Conservation (phyloP, 2,888 invertebrate species). For the Zaprionus bogoriensis region DNA sequence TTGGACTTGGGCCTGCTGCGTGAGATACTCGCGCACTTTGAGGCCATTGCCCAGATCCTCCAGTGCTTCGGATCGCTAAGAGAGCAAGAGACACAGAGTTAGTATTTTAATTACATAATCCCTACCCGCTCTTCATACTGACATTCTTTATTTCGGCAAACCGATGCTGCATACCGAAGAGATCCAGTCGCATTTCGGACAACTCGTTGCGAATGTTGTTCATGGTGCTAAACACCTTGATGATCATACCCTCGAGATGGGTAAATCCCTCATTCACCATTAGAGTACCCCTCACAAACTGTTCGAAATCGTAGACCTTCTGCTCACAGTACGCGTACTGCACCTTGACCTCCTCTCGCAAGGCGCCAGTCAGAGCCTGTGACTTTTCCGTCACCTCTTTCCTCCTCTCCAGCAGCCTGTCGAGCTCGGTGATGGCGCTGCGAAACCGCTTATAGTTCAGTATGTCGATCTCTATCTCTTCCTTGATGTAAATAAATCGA, state of each 20-base stretch:
- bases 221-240: constrained; percentile 17
- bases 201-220: constrained; percentile 20
- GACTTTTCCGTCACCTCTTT: not conserved
- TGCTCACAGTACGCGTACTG: not conserved
- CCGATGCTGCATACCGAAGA: constrained; percentile 35
- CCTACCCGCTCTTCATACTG: not conserved
- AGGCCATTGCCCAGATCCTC: constrained; percentile 33
- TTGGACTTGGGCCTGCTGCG: not conserved
- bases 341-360: not conserved
- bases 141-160: constrained; percentile 26
- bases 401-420: constrained; percentile 11
- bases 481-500: not conserved
- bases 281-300: constrained; percentile 7
- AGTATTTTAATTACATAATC: not conserved
- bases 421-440: constrained; percentile 11
- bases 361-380: accelerated
- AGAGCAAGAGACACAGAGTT: not conserved
- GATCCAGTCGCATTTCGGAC: constrained; percentile 6
- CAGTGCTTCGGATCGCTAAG: constrained; percentile 26
- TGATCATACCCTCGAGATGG: not conserved
- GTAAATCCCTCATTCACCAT: not conserved
- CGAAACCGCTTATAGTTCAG: constrained; percentile 10
- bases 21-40: constrained; percentile 32
- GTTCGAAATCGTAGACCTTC: not conserved
- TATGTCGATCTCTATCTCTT: accelerated